Conservation (phyloP, 2,797 vertebrate species). For the Manis javanica region DNA sequence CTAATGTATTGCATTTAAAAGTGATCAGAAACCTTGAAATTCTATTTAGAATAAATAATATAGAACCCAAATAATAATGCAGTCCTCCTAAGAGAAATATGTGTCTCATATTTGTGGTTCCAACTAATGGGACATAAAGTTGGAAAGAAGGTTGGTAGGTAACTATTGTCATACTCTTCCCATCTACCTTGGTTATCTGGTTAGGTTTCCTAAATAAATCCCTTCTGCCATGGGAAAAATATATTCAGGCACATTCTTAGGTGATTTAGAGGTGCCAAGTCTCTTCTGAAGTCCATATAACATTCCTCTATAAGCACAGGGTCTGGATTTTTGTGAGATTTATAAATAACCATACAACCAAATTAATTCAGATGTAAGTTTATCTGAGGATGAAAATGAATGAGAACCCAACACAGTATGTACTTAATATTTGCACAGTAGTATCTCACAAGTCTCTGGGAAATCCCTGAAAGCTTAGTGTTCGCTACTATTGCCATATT, state of each 20-base stretch:
- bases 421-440: neutral
- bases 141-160: neutral
- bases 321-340: neutral
- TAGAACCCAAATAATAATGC: neutral
- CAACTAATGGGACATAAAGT: neutral
- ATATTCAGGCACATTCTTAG: neutral
- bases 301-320: neutral
- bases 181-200: neutral
- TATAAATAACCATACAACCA: neutral
- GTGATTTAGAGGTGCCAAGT: neutral
- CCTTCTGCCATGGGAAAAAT: neutral
- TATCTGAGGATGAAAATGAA: slow-evolving; percentile 5
- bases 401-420: neutral
- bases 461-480: neutral
- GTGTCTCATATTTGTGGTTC: neutral
- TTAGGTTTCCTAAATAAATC: neutral
- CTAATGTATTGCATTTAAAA: neutral
- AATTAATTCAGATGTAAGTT: neutral
- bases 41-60: neutral
- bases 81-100: neutral
- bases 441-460: neutral
- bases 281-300: neutral
- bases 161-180: neutral
- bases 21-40: neutral
- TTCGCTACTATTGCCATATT: neutral